A percentile compares a stretch with the other conserved stretches of the same genome.
Conservation (phyloP, 2,888 invertebrate genomes). For the Pyrochroa serraticornis region DNA sequence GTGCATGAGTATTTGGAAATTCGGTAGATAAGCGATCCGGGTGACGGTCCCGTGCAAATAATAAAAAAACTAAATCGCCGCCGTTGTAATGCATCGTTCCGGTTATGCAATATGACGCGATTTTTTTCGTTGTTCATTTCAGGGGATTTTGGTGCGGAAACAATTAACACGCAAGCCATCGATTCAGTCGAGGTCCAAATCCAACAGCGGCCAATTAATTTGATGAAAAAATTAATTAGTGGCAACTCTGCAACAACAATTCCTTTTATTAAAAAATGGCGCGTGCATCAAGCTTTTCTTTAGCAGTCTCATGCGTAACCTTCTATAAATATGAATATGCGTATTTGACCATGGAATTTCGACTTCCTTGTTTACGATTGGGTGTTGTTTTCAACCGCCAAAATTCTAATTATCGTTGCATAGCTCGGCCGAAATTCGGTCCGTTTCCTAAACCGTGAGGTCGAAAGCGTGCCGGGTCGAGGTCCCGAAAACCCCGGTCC, state of each 20-base stretch:
- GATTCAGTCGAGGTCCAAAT: too few species aligned
- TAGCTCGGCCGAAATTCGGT: too few species aligned
- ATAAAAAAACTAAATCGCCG: neutral
- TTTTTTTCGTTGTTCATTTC: slow-evolving; percentile 1
- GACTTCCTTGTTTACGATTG: slow-evolving; percentile 25
- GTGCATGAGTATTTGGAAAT: slow-evolving; percentile 30
- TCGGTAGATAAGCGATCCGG: slow-evolving; percentile 13
- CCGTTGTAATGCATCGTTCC: neutral
- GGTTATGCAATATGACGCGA: neutral
- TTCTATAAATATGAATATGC: slow-evolving; percentile 27
- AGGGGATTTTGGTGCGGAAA: neutral
- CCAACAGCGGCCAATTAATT: too few species aligned
- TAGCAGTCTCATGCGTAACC: slow-evolving; percentile 18
- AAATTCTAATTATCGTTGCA: neutral
- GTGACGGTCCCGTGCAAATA: slow-evolving; percentile 15
- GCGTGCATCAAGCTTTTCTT: too few species aligned
- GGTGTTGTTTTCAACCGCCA: slow-evolving; percentile 4
- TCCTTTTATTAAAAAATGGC: too few species aligned
- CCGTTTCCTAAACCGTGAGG: too few species aligned
- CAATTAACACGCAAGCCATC: neutral
- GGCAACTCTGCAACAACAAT: too few species aligned
- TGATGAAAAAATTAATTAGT: too few species aligned
- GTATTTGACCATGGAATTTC: slow-evolving; percentile 28
- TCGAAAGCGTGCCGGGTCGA: too few species aligned
- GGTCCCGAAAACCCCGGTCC: too few species aligned